A percentile compares a stretch with the other conserved stretches of the same genome.
phyloP scores from a whole-genome alignment of 2,888 invertebrate genomes.

The Pollenia angustigena region DNA sequence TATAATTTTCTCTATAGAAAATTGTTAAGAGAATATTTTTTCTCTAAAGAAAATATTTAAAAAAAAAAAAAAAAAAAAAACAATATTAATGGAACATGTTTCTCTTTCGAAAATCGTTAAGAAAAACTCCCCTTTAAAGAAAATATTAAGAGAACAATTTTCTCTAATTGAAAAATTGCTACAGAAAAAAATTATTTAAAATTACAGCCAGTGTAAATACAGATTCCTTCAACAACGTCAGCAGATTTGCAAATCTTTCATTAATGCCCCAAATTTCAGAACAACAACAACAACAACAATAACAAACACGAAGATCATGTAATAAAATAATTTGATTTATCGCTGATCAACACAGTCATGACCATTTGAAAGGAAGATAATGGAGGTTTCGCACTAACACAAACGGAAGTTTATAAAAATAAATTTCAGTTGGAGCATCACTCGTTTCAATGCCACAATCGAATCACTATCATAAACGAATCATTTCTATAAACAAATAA shows the following conservation, averaged over 20 bases:
- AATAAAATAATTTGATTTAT: conserved; percentile 49
- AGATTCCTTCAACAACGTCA: conserved; percentile 26
- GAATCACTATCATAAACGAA: conserved; percentile 42
- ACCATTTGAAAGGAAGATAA: conserved; percentile 33
- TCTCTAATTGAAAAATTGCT: neutral
- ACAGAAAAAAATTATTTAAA: neutral
- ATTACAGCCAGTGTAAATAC: neutral
- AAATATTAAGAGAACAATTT: neutral
- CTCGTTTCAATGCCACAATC: conserved; percentile 28
- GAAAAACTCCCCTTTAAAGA: too few species aligned
- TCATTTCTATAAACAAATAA: conserved; percentile 3
- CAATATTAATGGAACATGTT: too few species aligned
- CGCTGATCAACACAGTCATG: conserved; percentile 42
- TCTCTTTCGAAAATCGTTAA: too few species aligned
- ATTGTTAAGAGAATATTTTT: too few species aligned
- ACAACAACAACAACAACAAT: conserved; percentile 4
- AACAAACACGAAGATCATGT: conserved; percentile 8
- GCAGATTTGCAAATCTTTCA: neutral
- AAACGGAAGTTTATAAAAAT: conserved; percentile 47
- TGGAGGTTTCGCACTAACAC: neutral
- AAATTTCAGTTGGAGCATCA: conserved; percentile 1
- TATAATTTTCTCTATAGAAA: too few species aligned
- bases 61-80: too few species aligned
- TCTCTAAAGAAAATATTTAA: too few species aligned
- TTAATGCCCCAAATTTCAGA: neutral